Percentiles rank a stretch among this genome's conserved stretches.
These are phyloP conservation scores for Stictonetta naevosa DNA, from an alignment of 2,113 vertebrate genomes.

Conservation along the genomic window DNA sequence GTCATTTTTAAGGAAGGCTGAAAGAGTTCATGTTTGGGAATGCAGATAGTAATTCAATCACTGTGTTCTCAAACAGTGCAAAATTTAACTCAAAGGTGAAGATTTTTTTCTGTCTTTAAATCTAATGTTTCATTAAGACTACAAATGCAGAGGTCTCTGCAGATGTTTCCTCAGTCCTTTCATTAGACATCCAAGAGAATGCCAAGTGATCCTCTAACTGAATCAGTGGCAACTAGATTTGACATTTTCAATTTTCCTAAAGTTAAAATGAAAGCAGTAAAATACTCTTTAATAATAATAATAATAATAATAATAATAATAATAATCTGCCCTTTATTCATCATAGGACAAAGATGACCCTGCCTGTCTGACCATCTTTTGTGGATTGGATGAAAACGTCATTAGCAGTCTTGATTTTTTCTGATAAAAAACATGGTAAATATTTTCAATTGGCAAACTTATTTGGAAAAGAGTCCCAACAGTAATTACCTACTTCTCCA, in stretches of 20 bases:
- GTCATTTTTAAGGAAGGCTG: neutral
- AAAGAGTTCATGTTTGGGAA: neutral
- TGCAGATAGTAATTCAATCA: neutral
- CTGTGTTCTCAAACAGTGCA: neutral
- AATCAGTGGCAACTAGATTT: neutral
- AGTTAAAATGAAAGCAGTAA: neutral
- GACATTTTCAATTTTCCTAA: neutral
- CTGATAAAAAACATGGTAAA: neutral
- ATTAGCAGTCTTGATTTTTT: neutral
- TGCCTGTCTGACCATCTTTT: neutral
- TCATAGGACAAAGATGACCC: accelerated
- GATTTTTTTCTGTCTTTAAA: neutral
- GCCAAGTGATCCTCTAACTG: neutral
- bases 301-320: too few relatives aligned
- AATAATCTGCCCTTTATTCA: neutral
- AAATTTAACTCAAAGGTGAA: neutral
- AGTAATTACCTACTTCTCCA: neutral
- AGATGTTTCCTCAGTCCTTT: neutral
- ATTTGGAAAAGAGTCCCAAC: neutral
- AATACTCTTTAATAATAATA: neutral
- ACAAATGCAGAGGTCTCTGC: neutral
- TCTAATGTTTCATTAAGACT: neutral
- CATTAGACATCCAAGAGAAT: neutral
- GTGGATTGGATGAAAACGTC: neutral
- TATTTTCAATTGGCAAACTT: neutral